Evolutionary conservation across 2,113 vertebrate species (phyloP).

Genomic region (Dunckerocampus dactyliophorus): DNA sequence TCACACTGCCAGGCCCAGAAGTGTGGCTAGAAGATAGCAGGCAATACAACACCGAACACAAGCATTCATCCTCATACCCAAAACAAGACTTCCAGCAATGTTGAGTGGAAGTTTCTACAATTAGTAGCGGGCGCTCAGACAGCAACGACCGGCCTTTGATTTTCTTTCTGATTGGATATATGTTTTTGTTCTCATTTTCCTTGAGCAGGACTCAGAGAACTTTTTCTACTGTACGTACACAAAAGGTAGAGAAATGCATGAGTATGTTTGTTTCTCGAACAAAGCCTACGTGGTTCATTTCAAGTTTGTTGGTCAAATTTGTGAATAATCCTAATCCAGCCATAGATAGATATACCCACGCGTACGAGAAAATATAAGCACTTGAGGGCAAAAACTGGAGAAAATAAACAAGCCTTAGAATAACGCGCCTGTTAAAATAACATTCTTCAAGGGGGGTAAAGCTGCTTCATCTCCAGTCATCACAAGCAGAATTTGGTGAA

Average conservation of each 20-base stretch:
- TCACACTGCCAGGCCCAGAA: conserved; percentile 68
- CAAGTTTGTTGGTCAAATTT: conserved; percentile 2
- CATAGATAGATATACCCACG: background rate
- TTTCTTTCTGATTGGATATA: too few species aligned
- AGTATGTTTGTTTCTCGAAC: too few species aligned
- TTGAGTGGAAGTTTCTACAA: too few species aligned
- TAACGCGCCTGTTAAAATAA: conserved; percentile 5
- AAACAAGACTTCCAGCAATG: conserved; percentile 9
- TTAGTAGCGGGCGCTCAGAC: too few species aligned
- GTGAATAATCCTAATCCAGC: background rate
- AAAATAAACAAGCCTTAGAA: conserved; percentile 9
- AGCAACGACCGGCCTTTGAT: too few species aligned
- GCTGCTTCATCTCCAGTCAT: conserved; percentile 20
- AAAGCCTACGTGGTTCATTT: background rate
- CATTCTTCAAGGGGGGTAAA: conserved; percentile 18
- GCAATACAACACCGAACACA: conserved; percentile 41
- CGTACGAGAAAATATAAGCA: background rate
- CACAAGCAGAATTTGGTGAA: conserved; percentile 28
- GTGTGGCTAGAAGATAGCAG: conserved; percentile 70
- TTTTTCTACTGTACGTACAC: too few species aligned
- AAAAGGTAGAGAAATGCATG: too few species aligned
- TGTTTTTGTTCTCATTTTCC: too few species aligned
- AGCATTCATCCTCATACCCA: conserved; percentile 32
- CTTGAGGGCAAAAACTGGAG: background rate
- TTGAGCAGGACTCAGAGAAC: too few species aligned